Conservation (phyloP, 2,113 vertebrate species). For the Corvus cornix region DNA sequence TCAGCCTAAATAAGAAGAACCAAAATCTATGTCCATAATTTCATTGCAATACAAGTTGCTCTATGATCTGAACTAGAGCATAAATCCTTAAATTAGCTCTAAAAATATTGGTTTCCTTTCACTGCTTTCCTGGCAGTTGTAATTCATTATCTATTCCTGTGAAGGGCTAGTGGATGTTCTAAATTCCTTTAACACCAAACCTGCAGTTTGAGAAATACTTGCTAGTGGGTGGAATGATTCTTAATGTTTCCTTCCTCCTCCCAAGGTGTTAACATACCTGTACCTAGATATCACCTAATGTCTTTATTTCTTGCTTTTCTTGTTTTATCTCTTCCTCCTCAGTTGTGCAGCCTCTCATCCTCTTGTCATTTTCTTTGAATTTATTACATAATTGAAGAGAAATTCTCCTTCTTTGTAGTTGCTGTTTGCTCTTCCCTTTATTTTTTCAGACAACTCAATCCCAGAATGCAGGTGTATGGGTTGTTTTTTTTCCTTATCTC, state of each 20-base stretch:
- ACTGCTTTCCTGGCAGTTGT: background rate
- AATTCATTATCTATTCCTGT: background rate
- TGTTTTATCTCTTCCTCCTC: constrained; percentile 26
- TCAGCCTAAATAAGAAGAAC: background rate
- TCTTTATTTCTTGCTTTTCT: constrained; percentile 60
- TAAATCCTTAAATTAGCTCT: background rate
- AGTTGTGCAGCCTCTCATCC: background rate
- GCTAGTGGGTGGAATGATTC: background rate
- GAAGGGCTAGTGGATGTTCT: constrained; percentile 27
- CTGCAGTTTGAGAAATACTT: constrained; percentile 55
- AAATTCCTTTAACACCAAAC: constrained; percentile 61
- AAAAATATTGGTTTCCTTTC: background rate
- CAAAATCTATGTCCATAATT: background rate
- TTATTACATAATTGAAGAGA: constrained; percentile 50
- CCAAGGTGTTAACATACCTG: background rate
- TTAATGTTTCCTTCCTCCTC: constrained; percentile 52
- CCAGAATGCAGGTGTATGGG: constrained; percentile 3
- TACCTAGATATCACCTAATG: constrained; percentile 5
- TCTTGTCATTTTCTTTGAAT: constrained; percentile 50
- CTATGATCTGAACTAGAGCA: background rate
- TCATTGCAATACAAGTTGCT: background rate
- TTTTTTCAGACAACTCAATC: constrained; percentile 45
- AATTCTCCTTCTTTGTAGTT: constrained; percentile 31
- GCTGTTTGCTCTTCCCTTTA: background rate
- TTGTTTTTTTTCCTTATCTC: constrained; percentile 22